Conservation (phyloP, 2,113 vertebrate species). For the Entomyzon cyanotis region DNA sequence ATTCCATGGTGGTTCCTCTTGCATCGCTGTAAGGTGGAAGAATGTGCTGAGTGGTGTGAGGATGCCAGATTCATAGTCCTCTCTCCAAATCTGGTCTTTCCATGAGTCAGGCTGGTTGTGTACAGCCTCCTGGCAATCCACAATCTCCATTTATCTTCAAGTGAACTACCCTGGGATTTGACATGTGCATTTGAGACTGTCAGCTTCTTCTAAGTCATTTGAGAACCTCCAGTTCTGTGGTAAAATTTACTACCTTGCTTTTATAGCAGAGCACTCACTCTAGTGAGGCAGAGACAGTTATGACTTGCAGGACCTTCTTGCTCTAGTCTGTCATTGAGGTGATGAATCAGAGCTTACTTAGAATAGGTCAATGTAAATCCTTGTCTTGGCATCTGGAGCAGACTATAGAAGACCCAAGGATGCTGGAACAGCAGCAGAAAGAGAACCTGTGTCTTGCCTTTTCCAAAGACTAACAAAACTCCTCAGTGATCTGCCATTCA, state of each 20-base stretch:
- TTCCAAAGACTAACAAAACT: neutral
- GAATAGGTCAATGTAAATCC: neutral
- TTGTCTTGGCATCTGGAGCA: neutral
- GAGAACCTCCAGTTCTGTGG: neutral
- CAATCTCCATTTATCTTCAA: neutral
- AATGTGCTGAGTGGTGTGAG: neutral
- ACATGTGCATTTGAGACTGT: neutral
- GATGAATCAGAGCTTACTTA: neutral
- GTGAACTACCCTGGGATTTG: neutral
- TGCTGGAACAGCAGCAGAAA: neutral
- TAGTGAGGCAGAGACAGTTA: neutral
- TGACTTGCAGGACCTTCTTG: neutral
- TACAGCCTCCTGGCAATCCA: neutral
- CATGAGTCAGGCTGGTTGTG: fast-evolving
- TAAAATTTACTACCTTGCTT: neutral
- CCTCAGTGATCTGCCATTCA: neutral
- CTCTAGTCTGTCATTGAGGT: neutral
- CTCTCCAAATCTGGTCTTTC: neutral
- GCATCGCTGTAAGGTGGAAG: neutral
- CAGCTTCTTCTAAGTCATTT: neutral
- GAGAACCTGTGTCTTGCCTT: neutral
- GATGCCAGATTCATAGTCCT: neutral
- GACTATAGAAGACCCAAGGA: neutral
- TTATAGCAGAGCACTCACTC: neutral
- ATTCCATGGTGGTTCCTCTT: neutral